Evolutionary conservation across 2,888 invertebrate genomes (phyloP).

Genomic region (Hyppa rectilinea): DNA sequence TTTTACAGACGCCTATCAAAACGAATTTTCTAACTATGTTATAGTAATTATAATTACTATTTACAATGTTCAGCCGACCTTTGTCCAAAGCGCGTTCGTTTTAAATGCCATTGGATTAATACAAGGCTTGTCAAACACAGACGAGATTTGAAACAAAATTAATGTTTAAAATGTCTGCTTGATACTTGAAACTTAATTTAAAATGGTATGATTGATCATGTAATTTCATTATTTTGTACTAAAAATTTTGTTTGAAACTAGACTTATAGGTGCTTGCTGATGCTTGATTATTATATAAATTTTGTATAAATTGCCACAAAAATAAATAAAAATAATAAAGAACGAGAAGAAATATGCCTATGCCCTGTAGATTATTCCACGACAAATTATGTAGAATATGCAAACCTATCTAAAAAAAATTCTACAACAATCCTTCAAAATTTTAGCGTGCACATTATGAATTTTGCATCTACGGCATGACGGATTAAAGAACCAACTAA

Average conservation of each 20-base stretch:
- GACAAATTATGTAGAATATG: too few relatives aligned
- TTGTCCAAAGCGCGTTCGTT: constrained; percentile 18
- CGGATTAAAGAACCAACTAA: constrained; percentile 16
- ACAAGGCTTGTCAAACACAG: constrained; percentile 50
- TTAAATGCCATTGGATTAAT: constrained; percentile 47
- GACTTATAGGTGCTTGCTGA: not conserved
- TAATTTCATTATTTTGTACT: constrained; percentile 18
- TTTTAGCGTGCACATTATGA: constrained; percentile 11
- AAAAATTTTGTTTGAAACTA: not conserved
- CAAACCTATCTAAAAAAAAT: too few relatives aligned
- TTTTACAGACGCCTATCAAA: constrained; percentile 9
- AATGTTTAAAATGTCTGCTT: constrained; percentile 36
- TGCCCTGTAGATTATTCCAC: too few relatives aligned
- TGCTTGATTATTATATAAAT: not conserved
- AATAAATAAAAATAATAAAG: not conserved
- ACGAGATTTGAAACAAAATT: constrained; percentile 39
- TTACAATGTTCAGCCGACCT: constrained; percentile 11
- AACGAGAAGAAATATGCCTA: too few relatives aligned
- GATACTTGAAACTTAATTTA: constrained; percentile 48
- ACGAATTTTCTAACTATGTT: constrained; percentile 26
- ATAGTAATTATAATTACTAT: too few relatives aligned
- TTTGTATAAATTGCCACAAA: not conserved
- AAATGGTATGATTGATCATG: constrained; percentile 35
- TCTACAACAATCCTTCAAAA: not conserved
- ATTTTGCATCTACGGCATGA: constrained; percentile 30